These are phyloP conservation scores for Elephas maximus DNA, from an alignment of 2,113 vertebrate species.

Conservation along the genomic window DNA sequence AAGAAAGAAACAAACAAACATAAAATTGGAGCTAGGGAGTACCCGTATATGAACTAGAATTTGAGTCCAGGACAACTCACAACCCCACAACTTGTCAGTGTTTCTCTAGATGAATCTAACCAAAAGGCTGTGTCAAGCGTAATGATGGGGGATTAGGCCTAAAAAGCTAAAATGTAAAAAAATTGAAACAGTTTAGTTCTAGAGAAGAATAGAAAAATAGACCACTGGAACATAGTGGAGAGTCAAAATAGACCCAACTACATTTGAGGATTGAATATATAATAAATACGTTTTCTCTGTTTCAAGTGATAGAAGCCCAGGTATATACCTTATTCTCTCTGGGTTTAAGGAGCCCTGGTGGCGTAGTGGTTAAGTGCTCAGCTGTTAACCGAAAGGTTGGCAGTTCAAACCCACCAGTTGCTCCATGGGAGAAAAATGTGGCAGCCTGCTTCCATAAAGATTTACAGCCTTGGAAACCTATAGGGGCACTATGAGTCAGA, in stretches of 20 bases:
- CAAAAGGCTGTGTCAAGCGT: neutral
- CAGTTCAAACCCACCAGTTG: too few relatives aligned
- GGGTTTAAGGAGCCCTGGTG: too few relatives aligned
- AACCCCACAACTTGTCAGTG: neutral
- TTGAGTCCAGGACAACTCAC: too few relatives aligned
- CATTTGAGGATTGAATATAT: neutral
- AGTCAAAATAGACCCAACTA: slow-evolving; percentile 3
- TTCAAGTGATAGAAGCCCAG: neutral
- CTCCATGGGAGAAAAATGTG: too few relatives aligned
- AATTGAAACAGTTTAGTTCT: neutral
- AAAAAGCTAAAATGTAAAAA: neutral
- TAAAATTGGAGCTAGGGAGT: neutral
- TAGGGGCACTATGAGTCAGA: too few relatives aligned
- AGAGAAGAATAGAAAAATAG: slow-evolving; percentile 9
- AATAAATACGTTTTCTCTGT: neutral
- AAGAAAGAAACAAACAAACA: neutral
- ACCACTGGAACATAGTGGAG: neutral
- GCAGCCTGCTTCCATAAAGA: too few relatives aligned
- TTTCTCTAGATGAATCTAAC: neutral
- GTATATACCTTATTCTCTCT: neutral
- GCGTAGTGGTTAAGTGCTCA: too few relatives aligned
- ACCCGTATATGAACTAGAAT: neutral
- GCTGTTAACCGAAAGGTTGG: too few relatives aligned
- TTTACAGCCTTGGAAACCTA: too few relatives aligned
- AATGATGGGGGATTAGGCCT: neutral